Evolutionary conservation across 2,888 invertebrate genomes (phyloP), one percentile per base, ranked within the genome.

Genomic region (Drosophila neoperkinsi): DNA sequence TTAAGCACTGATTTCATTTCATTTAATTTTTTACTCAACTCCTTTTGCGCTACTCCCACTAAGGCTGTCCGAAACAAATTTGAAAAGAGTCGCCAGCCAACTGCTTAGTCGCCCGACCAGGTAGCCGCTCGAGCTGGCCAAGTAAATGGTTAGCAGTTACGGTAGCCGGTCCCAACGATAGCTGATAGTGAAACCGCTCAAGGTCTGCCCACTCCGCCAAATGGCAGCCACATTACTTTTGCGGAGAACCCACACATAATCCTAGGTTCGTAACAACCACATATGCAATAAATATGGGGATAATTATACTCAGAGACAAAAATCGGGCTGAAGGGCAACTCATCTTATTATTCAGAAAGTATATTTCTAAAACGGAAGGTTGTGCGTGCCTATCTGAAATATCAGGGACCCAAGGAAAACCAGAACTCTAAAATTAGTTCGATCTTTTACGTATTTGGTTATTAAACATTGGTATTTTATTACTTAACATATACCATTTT

Each of bases 91-190:
- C 64, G 63, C 41, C 60, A 73, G 57, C 49, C 64, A 57, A 57
- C 51, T 72, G 81, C 67, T 72, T 70, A 76, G 70, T 76, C 72
- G 72, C 72, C 68, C 71, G 77, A 83, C 50, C 77, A 73, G 84
- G 69, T 70, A 77, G 66, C 60, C 11, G 46, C 18, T 21, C 25
- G 46, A 41, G 18, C 46, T 34, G 72, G 41, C 33, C 56, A 46
- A 57, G 51, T 69, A 71, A 72, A 77, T 79, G 65, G 57, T 71
- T 33, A n/a, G 41, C 58, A 58, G 62, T 51, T 56, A 49, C 25
- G 55, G 50, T n/a, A 41, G 53, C 9, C 25, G 11, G 28, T 33
- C 34, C 49, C 68, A 46, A 49, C 55, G 52, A 67, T 38, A 63
- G 30, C 53, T 70, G 80, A 80, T 77, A 69, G 63, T 80, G 65